Percentiles rank a stretch among this genome's conserved stretches.
Conservation (phyloP, 2,797 vertebrate species). For the Pachyuromys duprasi region DNA sequence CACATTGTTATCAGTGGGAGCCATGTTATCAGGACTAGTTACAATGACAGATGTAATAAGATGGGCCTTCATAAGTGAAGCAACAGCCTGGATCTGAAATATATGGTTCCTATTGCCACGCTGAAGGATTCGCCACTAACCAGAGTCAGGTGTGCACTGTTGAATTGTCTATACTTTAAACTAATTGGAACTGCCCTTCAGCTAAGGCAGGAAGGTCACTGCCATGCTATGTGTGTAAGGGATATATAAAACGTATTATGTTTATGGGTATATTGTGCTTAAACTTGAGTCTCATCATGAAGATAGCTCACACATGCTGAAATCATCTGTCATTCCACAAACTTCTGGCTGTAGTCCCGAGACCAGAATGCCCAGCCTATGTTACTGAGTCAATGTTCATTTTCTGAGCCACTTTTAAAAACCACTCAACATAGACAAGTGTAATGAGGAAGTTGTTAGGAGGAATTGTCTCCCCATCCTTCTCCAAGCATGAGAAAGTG, state of each 20-base stretch:
- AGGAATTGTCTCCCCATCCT: background rate
- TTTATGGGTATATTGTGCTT: background rate
- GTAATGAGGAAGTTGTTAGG: background rate
- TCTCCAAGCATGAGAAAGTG: background rate
- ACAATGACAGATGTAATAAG: background rate
- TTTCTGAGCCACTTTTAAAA: background rate
- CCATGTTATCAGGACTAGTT: background rate
- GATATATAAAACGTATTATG: background rate
- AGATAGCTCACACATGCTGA: background rate
- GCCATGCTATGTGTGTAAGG: background rate
- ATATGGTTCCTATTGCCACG: background rate
- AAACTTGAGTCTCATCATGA: background rate
- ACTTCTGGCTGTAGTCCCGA: background rate
- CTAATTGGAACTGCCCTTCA: background rate
- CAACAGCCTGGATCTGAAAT: background rate
- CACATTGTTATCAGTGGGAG: background rate
- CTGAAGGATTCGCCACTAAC: background rate
- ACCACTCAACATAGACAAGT: background rate
- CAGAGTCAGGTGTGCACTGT: background rate
- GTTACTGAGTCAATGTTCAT: background rate
- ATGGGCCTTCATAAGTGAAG: no score
- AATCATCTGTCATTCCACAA: background rate
- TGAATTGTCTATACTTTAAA: background rate
- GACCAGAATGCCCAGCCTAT: background rate
- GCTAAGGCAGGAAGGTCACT: background rate